Evolutionary conservation across 2,113 vertebrate genomes (phyloP), one percentile per base, ranked within the genome.

Genomic region (Aptenodytes forsteri): DNA sequence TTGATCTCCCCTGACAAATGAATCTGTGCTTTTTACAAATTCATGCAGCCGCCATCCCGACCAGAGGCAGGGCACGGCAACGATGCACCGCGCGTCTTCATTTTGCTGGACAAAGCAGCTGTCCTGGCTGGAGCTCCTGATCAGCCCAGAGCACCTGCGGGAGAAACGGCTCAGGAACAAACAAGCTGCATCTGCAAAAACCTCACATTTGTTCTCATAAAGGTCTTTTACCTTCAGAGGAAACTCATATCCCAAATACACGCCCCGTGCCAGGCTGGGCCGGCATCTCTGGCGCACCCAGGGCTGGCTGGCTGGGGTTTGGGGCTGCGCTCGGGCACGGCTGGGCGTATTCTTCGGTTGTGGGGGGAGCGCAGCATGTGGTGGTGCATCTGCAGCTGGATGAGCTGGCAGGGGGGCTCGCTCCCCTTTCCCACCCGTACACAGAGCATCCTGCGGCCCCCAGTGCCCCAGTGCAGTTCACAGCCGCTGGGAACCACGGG

Each of bases 1-100:
- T 98, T 98, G 97, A 97, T 96, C 97, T 96, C 92, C 87, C 92
- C 73, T 52, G 56, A 95, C 50, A 66, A 61, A 78, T 7, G 96
- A 76, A 75, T 83, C 84, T 88, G 81, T 97, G 71, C 89, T 97
- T 91, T 88, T 98, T 96, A 49, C 82, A 49, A 77, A 47, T 23
- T 64, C 47, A 44, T 16, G 62, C 42, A 72, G 76, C 40, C 4
- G 11, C 61, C 46, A 15, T 56, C 67, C 50, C 6, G 3, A 30
- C 16, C 77, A 21, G 58, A 80, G 36, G 16, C 52, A 56, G 76
- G 58, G 58, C 38, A 54, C 27, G 38, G 79, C 38, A 40, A 42
- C 2, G n/a, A 38, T n/a, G 64, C 27, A 38, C 38, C 17, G 1
- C 7, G 3, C 0, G 0, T 55, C 71, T 55, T 72, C 26, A 20